Evolutionary conservation across 2,797 vertebrate species (phyloP).

Genomic region (Natrix natrix): DNA sequence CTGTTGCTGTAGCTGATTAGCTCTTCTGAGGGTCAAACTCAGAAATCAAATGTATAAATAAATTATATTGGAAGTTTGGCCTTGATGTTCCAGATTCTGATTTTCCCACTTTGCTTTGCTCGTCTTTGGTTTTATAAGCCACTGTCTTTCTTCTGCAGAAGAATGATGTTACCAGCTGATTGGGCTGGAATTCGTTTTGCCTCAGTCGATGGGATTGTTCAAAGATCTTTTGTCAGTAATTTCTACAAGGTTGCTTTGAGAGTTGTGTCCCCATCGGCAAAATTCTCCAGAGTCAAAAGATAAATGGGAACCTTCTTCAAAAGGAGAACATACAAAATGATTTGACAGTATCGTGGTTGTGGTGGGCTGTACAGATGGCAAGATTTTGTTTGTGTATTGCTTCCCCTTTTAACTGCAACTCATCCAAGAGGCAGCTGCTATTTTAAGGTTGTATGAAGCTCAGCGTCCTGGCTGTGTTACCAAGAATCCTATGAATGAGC

Average conservation of each 20-base stretch:
- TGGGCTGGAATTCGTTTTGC: not conserved
- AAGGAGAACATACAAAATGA: not conserved
- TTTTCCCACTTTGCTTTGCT: not conserved
- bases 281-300: not conserved
- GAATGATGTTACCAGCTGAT: not conserved
- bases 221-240: not conserved
- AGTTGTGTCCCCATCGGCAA: not conserved
- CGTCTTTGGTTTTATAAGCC: not conserved
- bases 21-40: not conserved
- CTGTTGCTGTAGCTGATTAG: not conserved
- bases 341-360: not conserved
- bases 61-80: not conserved
- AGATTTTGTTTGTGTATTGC: not conserved
- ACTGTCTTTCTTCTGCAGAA: not conserved
- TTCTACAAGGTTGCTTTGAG: not conserved
- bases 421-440: conserved; percentile 15
- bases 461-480: not conserved
- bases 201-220: not conserved
- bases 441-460: not conserved
- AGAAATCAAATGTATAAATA: not conserved
- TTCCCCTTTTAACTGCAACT: not conserved
- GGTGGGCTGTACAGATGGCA: not conserved
- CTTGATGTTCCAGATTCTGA: not conserved
- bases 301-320: not conserved
- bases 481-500: not conserved